Percentiles rank a stretch among this genome's conserved stretches.
These are phyloP conservation scores for Tadarida brasiliensis DNA, from an alignment of 2,797 vertebrate genomes.

Conservation along the genomic window DNA sequence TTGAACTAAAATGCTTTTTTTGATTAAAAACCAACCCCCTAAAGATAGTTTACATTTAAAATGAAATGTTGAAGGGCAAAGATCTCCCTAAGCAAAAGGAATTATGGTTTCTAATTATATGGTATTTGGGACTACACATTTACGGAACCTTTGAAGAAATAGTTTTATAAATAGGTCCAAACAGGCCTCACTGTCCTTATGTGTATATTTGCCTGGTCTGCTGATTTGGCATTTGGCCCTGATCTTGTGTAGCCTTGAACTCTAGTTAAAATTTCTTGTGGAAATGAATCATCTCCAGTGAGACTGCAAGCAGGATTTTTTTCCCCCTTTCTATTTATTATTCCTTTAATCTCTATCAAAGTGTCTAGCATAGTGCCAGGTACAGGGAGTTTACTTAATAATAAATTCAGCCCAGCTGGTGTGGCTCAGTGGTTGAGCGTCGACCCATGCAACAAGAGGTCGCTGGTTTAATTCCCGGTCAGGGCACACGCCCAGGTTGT, in stretches of 20 bases:
- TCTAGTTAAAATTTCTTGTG: slow-evolving; percentile 42
- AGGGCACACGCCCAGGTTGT: too few relatives aligned
- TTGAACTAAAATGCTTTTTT: slow-evolving; percentile 45
- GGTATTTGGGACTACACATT: slow-evolving; percentile 52
- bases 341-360: background rate
- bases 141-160: slow-evolving; percentile 66
- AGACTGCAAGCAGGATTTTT: background rate
- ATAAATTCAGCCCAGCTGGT: background rate
- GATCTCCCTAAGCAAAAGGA: slow-evolving; percentile 52
- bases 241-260: slow-evolving; percentile 63
- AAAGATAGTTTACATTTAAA: slow-evolving; percentile 72
- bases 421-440: too few relatives aligned
- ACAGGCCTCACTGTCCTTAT: background rate
- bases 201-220: slow-evolving; percentile 49
- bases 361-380: background rate
- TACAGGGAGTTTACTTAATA: background rate
- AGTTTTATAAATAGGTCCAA: slow-evolving; percentile 67
- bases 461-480: too few relatives aligned
- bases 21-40: slow-evolving; percentile 56
- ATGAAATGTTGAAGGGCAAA: slow-evolving; percentile 62
- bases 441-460: too few relatives aligned
- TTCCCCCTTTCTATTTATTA: background rate
- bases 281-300: slow-evolving; percentile 61
- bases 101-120: slow-evolving; percentile 68
- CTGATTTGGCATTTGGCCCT: slow-evolving; percentile 50